Percentiles rank a stretch among this genome's conserved stretches.
Evolutionary conservation across 2,888 invertebrate species (phyloP).

Genomic region (Pseudococcus viburni): DNA sequence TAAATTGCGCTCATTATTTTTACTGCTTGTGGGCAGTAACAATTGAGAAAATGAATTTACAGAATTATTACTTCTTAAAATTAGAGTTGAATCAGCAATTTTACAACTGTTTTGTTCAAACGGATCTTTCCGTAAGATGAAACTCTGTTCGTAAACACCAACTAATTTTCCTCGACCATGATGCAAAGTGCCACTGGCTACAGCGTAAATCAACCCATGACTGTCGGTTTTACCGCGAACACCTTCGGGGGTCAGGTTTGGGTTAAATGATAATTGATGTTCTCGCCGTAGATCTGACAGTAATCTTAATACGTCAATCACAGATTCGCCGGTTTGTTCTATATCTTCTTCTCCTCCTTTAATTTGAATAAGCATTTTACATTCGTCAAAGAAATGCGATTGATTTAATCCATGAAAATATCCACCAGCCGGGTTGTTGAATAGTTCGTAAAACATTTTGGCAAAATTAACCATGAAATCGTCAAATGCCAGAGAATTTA

Average conservation of each 20-base stretch:
- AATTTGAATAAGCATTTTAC: conserved; percentile 48
- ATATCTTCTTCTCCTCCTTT: conserved; percentile 56
- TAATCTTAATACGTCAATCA: conserved; percentile 8
- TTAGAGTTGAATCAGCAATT: conserved; percentile 38
- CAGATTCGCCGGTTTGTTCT: conserved; percentile 36
- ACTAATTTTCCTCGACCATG: conserved; percentile 35
- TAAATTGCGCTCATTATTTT: not conserved
- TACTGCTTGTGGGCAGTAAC: not conserved
- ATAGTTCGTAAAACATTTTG: conserved; percentile 51
- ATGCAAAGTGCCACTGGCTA: conserved; percentile 61
- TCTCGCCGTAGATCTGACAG: conserved; percentile 38
- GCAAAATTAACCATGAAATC: conserved; percentile 56
- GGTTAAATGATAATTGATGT: conserved; percentile 37
- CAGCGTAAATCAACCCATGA: conserved; percentile 57
- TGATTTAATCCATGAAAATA: conserved; percentile 46
- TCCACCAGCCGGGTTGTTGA: conserved; percentile 5
- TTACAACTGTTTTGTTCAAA: conserved; percentile 58
- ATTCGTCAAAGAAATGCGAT: conserved; percentile 57
- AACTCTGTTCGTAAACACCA: conserved; percentile 58
- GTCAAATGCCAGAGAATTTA: conserved; percentile 51
- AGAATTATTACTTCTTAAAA: conserved; percentile 54
- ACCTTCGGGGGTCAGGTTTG: conserved; percentile 41
- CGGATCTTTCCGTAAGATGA: conserved; percentile 53
- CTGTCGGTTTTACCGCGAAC: conserved; percentile 56
- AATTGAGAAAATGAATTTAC: conserved; percentile 47